Evolutionary conservation across 1,140 invertebrate genomes (phyloP).

Genomic region (Dreissena rostriformis): DNA sequence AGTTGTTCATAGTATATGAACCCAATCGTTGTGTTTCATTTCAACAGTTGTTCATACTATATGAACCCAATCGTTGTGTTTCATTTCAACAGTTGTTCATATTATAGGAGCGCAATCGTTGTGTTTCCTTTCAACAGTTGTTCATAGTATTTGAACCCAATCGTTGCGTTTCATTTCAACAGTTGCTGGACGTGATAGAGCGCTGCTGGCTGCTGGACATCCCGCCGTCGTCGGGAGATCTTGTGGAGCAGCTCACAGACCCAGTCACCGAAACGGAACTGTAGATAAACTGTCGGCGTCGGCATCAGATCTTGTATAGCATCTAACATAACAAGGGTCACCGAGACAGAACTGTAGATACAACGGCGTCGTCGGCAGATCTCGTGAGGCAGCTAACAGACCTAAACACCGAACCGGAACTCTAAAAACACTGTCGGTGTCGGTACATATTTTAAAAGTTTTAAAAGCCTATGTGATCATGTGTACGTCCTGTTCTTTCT

Average conservation of each 20-base stretch:
- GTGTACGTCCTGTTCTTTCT: too few species aligned
- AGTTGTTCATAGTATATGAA: too few species aligned
- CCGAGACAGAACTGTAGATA: conserved; percentile 2
- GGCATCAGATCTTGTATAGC: conserved; percentile 58
- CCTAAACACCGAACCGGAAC: conserved; percentile 65
- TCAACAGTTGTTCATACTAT: too few species aligned
- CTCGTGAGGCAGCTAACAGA: conserved; percentile 64
- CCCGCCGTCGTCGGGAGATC: conserved; percentile 62
- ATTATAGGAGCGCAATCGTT: too few species aligned
- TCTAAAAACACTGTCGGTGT: conserved; percentile 31
- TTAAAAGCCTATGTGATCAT: too few species aligned
- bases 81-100: too few species aligned
- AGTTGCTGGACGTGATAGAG: conserved; percentile 68
- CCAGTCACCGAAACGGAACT: conserved; percentile 69
- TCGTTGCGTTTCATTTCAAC: not conserved
- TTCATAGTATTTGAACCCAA: too few species aligned
- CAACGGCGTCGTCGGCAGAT: conserved; percentile 62
- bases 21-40: too few species aligned
- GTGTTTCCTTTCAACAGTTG: too few species aligned
- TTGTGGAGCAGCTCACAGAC: conserved; percentile 66
- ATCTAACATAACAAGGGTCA: conserved; percentile 59
- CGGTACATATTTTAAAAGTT: too few species aligned
- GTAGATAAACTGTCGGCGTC: conserved; percentile 6
- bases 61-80: too few species aligned
- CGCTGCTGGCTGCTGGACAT: conserved; percentile 67